These are phyloP conservation scores for Stomatorhinus walkeri DNA, from an alignment of 2,797 vertebrate species.

Conservation along the genomic window DNA sequence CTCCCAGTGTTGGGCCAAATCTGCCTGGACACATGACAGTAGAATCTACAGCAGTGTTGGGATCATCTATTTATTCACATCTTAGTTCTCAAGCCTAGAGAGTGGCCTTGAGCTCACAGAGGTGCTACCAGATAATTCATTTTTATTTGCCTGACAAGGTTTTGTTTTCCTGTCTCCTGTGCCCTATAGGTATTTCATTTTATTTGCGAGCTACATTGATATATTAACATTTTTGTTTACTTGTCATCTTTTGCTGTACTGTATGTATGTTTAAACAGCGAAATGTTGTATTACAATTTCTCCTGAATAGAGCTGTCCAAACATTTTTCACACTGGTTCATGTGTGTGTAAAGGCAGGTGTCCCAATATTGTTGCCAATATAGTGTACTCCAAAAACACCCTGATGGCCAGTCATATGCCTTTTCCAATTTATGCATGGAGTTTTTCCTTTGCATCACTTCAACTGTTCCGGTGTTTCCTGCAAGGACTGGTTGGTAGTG, in stretches of 20 bases:
- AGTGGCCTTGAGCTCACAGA: neutral
- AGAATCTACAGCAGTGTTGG: neutral
- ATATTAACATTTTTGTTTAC: conserved; percentile 1
- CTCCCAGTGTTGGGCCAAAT: neutral
- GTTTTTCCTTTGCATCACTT: neutral
- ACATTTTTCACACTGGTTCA: neutral
- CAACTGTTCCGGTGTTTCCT: neutral
- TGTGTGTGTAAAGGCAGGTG: neutral
- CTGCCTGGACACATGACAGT: neutral
- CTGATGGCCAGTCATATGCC: neutral
- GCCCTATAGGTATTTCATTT: neutral
- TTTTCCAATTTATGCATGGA: neutral
- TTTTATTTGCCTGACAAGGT: neutral
- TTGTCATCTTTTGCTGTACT: neutral
- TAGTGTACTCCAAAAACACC: neutral
- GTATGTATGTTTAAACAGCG: neutral
- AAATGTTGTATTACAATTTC: neutral
- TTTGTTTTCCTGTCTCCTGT: neutral
- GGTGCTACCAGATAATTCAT: neutral
- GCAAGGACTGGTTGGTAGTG: neutral
- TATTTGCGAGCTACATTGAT: neutral
- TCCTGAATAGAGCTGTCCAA: neutral
- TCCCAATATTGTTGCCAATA: neutral
- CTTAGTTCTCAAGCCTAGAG: neutral
- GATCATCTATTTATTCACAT: neutral